phyloP scores from a whole-genome alignment of 2,113 vertebrate species.

The Cyrtonyx montezumae region DNA sequence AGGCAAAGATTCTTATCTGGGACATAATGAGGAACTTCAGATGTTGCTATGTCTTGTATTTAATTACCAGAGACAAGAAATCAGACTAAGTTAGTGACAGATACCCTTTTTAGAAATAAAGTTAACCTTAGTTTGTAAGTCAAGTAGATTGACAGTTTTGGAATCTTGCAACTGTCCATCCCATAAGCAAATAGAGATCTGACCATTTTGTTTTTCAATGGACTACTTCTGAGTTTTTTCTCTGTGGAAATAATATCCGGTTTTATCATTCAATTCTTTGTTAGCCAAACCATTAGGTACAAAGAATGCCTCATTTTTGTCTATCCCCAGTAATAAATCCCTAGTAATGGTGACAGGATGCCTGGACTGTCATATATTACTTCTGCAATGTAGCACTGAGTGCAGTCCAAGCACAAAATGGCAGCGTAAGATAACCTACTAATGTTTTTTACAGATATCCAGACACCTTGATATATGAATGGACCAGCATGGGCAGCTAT shows the following conservation, averaged over 20 bases:
- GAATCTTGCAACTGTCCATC: neutral
- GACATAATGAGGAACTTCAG: neutral
- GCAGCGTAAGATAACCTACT: neutral
- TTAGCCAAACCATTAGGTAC: neutral
- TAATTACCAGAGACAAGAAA: neutral
- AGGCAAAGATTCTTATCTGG: neutral
- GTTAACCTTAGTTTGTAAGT: neutral
- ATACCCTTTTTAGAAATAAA: neutral
- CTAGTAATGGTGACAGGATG: neutral
- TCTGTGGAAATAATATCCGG: neutral
- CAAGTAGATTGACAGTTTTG: neutral
- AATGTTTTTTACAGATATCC: neutral
- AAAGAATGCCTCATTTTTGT: neutral
- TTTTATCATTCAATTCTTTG: neutral
- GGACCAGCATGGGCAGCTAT: neutral
- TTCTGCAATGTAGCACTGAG: neutral
- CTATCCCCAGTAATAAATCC: neutral
- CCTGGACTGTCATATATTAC: fast-evolving
- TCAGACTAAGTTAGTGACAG: neutral
- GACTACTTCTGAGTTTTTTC: neutral
- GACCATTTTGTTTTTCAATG: neutral
- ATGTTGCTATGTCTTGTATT: neutral
- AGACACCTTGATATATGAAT: neutral
- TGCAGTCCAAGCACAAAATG: neutral
- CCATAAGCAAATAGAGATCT: neutral